Conservation (phyloP, 2,888 invertebrate genomes). For the Chaitophorus viminalis region DNA sequence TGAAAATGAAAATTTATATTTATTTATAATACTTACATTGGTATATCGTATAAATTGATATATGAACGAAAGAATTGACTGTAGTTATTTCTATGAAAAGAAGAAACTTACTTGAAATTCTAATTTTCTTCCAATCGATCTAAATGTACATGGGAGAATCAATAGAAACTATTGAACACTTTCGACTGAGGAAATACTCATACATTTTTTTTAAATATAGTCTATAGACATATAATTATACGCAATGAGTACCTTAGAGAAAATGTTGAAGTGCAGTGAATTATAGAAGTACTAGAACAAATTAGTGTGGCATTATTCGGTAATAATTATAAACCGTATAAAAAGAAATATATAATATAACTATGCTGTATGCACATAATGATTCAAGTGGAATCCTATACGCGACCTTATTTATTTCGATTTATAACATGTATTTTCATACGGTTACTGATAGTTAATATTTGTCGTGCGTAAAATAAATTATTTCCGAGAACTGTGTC, state of each 20-base stretch:
- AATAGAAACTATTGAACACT: not conserved
- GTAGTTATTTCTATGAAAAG: not conserved
- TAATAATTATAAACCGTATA: constrained; percentile 30
- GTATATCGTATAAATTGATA: too few species aligned
- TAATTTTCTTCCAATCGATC: not conserved
- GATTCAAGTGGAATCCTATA: constrained; percentile 28
- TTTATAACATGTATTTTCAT: constrained; percentile 21
- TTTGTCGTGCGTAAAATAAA: not conserved
- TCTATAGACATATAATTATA: not conserved
- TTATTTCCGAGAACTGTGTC: constrained; percentile 16
- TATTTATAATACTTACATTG: not conserved
- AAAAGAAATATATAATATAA: constrained; percentile 4
- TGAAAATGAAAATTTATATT: not conserved
- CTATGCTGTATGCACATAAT: not conserved
- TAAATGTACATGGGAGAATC: not conserved
- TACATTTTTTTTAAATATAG: not conserved
- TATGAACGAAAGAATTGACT: not conserved
- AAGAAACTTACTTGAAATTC: not conserved
- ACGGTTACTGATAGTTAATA: not conserved
- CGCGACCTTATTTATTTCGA: constrained; percentile 20
- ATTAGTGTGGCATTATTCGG: constrained; percentile 31
- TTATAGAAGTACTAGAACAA: constrained; percentile 11
- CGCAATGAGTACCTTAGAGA: constrained; percentile 1
- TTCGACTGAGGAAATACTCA: not conserved
- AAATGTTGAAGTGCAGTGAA: not conserved